Conservation (phyloP, 2,113 vertebrate genomes). For the Pelusios castaneus region DNA sequence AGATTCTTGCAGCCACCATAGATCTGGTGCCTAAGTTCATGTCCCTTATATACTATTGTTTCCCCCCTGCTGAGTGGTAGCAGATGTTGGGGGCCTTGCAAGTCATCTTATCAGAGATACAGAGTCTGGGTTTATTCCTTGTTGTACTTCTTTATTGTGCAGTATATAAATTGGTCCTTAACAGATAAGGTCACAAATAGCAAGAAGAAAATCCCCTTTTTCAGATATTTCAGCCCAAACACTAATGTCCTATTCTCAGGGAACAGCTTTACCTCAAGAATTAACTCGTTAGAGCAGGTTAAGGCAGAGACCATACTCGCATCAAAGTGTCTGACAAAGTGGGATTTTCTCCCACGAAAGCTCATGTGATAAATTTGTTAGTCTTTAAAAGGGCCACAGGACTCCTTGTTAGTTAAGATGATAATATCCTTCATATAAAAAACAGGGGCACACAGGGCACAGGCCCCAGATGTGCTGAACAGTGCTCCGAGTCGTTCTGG, state of each 20-base stretch:
- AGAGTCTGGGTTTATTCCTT: background rate
- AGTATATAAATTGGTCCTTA: background rate
- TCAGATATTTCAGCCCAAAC: background rate
- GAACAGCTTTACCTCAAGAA: background rate
- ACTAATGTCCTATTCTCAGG: background rate
- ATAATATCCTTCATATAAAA: background rate
- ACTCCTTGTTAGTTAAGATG: background rate
- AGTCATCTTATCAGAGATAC: background rate
- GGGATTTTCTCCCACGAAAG: too few species aligned
- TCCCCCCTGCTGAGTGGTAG: background rate
- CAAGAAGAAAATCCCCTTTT: background rate
- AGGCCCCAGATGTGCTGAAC: too few species aligned
- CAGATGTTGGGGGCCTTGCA: background rate
- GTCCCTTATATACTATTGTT: background rate
- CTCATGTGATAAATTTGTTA: too few species aligned
- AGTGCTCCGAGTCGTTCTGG: too few species aligned
- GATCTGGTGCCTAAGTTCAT: background rate
- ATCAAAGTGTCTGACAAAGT: too few species aligned
- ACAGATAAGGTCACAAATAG: background rate
- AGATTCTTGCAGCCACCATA: background rate
- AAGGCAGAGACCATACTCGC: background rate
- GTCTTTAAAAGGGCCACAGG: too few species aligned
- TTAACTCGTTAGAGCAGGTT: background rate
- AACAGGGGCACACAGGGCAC: too few species aligned
- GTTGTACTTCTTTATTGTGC: background rate